Percentiles rank a stretch among this genome's conserved stretches.
phyloP scores from a whole-genome alignment of 2,888 invertebrate genomes.

The Sesamia inferens region DNA sequence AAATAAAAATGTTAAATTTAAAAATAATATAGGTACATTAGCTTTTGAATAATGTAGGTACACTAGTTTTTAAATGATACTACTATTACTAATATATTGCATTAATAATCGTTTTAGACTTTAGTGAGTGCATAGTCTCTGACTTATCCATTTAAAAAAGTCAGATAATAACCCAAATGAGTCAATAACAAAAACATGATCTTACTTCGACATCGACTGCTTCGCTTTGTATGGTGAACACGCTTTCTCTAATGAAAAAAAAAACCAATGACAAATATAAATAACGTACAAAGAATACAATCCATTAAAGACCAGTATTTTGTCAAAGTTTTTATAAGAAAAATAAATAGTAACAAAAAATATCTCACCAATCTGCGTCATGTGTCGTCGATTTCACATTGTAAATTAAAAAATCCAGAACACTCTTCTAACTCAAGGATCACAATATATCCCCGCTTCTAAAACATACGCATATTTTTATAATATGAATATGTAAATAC shows the following conservation, averaged over 20 bases:
- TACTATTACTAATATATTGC: background rate
- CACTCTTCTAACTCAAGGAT: slow-evolving; percentile 30
- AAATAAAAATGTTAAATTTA: background rate
- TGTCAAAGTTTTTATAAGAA: slow-evolving; percentile 29
- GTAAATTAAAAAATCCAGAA: slow-evolving; percentile 65
- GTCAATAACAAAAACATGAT: slow-evolving; percentile 50
- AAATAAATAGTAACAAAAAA: slow-evolving; percentile 39
- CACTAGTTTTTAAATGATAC: background rate
- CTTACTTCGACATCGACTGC: slow-evolving; percentile 3
- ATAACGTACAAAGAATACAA: slow-evolving; percentile 18
- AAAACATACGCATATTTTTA: slow-evolving; percentile 43
- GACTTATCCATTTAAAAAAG: background rate
- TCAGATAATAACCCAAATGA: slow-evolving; percentile 30
- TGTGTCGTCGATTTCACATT: slow-evolving; percentile 76
- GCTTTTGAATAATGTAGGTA: background rate
- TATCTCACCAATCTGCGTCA: slow-evolving; percentile 68
- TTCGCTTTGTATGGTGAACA: slow-evolving; percentile 21
- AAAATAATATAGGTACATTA: background rate
- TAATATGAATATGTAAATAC: slow-evolving; percentile 23
- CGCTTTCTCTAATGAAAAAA: slow-evolving; percentile 3
- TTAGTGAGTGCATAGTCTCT: background rate
- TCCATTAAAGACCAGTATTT: slow-evolving; percentile 7
- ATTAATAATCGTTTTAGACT: background rate
- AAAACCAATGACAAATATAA: slow-evolving; percentile 26
- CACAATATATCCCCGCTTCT: slow-evolving; percentile 28